Evolutionary conservation across 2,888 invertebrate species (phyloP), one percentile per base, ranked within the genome.

Genomic region (Rotaria sp.): DNA sequence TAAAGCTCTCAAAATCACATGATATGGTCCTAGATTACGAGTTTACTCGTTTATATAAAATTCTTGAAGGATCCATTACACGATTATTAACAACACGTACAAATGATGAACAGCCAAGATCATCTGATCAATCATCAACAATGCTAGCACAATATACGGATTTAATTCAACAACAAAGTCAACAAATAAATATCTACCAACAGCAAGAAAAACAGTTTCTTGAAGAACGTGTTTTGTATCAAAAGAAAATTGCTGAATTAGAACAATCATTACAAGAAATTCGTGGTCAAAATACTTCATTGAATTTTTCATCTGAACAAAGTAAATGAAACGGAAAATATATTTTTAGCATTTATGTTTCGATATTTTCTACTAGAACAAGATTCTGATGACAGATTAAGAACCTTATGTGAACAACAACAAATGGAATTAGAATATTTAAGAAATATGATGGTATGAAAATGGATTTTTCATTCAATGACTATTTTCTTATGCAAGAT

Each of bases 21-120:
- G 96, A 97, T 88, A 93, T 97, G 35, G 92, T 97, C 86, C 93
- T 99, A 75, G 98, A 99, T 91, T 96, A 95, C 90, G 96, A 97
- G 92, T 99, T 97, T 92, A 96, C 97, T 89, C 94, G 94, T 89
- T 92, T 97, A 48, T 95, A 96, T 90, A 97, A 96, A 88, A 90
- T 89, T 85, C 89, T 92, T 85, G 93, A 93, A 90, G 88, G 41
- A 35, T 57, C 84, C 3, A 84, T 87, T 11, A 30, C 52, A 38
- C 38, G 59, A 45, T 24, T 18, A 21, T 41, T 80, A 80, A 80
- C 80, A 26, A 45, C 45, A 26, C 41, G 45, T 26, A 41, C 45
- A 11, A 45, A 41, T 26, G 80, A 45, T 80, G 26, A n/a, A 0
- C 80, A 45, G n/a, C n/a, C 80, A 45, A 8, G 15, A 41, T 35